phyloP scores from a whole-genome alignment of 92 coral and sea anemone genomes.

The Plumapathes pennacea region DNA sequence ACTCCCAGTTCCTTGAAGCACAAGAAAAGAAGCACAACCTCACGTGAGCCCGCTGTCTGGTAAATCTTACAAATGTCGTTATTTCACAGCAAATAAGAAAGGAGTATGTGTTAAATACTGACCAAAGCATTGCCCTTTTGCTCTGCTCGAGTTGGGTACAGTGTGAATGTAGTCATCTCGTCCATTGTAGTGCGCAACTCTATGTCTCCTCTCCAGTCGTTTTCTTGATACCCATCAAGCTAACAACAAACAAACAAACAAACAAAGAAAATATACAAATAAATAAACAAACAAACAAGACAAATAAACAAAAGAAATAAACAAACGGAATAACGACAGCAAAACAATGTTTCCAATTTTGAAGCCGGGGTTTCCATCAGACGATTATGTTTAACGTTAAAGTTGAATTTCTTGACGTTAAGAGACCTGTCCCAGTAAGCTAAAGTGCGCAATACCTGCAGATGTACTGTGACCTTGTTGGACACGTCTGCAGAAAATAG shows the following conservation, averaged over 20 bases:
- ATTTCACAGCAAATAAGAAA: too few species aligned
- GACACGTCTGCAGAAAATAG: conserved; percentile 61
- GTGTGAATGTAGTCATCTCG: conserved; percentile 63
- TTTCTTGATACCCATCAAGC: conserved; percentile 65
- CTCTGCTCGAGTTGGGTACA: conserved; percentile 24
- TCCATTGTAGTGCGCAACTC: conserved; percentile 66
- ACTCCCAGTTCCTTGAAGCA: conserved; percentile 68
- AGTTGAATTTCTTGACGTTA: too few species aligned
- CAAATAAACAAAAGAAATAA: too few species aligned
- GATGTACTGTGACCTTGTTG: conserved; percentile 42
- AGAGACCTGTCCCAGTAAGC: too few species aligned
- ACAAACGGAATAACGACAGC: too few species aligned
- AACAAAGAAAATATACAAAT: too few species aligned
- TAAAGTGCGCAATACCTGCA: conserved; percentile 72
- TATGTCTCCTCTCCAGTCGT: conserved; percentile 63
- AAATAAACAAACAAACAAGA: too few species aligned
- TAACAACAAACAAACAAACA: neutral
- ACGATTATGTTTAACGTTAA: too few species aligned
- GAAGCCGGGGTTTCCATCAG: too few species aligned
- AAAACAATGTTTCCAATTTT: too few species aligned
- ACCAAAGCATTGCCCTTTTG: conserved; percentile 24
- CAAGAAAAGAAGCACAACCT: neutral
- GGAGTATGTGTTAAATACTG: neutral
- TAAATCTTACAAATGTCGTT: too few species aligned
- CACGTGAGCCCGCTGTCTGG: too few species aligned